Percentiles rank a stretch among this genome's conserved stretches.
These are phyloP conservation scores for Anthoscopus minutus DNA, from an alignment of 2,113 vertebrate genomes.

Conservation along the genomic window DNA sequence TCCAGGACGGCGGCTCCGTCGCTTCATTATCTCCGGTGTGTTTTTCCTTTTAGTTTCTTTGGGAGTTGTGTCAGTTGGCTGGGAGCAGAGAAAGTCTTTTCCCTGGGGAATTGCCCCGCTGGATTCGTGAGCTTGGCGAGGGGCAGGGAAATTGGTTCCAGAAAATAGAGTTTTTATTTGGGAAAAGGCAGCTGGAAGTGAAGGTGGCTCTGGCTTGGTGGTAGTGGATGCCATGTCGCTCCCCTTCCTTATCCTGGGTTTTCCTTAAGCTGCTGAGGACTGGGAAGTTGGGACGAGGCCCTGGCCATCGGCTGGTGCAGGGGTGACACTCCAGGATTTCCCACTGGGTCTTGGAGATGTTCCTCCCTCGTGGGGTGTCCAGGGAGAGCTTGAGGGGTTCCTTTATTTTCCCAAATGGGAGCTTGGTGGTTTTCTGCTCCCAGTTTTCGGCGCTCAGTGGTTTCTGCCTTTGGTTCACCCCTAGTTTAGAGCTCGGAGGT, in stretches of 20 bases:
- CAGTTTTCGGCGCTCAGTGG: neutral
- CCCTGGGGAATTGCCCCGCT: rapidly evolving
- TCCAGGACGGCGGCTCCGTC: neutral
- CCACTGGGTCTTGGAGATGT: neutral
- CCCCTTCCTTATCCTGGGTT: neutral
- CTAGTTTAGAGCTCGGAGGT: neutral
- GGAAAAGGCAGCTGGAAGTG: neutral
- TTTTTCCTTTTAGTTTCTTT: neutral
- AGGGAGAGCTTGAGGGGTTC: rapidly evolving
- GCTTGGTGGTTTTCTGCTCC: neutral
- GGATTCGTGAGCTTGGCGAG: neutral
- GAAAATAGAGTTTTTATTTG: neutral
- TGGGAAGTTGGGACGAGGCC: neutral
- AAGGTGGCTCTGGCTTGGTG: rapidly evolving
- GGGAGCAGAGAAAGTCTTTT: neutral
- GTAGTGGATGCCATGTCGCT: neutral
- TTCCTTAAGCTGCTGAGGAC: neutral
- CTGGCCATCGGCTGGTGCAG: rapidly evolving
- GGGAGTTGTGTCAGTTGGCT: neutral
- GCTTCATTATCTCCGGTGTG: neutral
- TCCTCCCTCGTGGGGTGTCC: neutral
- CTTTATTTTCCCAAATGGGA: neutral
- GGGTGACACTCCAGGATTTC: neutral
- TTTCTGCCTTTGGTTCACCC: neutral
- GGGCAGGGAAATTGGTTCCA: neutral